Percentiles rank a stretch among this genome's conserved stretches.
phyloP scores from a whole-genome alignment of 2,113 vertebrate species.

The Condylura cristata region DNA sequence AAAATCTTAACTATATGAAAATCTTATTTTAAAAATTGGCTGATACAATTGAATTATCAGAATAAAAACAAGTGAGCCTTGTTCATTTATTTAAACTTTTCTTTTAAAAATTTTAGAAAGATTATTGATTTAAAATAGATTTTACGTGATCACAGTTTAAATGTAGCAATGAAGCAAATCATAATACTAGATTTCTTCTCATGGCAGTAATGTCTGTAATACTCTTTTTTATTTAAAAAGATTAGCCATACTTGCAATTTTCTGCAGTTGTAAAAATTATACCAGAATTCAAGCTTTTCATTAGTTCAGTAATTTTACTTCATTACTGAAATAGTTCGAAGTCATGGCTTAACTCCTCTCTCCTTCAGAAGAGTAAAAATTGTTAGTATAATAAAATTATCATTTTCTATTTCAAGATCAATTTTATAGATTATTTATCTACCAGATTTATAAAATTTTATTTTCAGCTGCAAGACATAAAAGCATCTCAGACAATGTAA shows the following conservation, averaged over 20 bases:
- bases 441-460: not conserved
- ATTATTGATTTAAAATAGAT: not conserved
- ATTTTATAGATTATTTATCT: not conserved
- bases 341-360: not conserved
- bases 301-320: not conserved
- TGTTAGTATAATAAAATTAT: not conserved
- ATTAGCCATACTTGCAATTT: not conserved
- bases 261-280: not conserved
- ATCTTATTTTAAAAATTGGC: not conserved
- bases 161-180: conserved; percentile 3
- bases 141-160: not conserved
- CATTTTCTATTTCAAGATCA: conserved; percentile 23
- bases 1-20: not conserved
- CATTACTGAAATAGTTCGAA: conserved; percentile 1
- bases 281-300: not conserved
- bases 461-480: not conserved
- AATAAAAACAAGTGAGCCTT: not conserved
- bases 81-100: not conserved
- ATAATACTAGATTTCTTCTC: not conserved
- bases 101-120: not conserved
- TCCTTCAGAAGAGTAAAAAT: conserved; percentile 4
- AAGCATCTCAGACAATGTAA: not conserved
- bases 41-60: not conserved
- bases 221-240: not conserved
- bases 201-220: not conserved